Conservation (phyloP, 2,888 invertebrate genomes). For the Boloria euphrosyne region DNA sequence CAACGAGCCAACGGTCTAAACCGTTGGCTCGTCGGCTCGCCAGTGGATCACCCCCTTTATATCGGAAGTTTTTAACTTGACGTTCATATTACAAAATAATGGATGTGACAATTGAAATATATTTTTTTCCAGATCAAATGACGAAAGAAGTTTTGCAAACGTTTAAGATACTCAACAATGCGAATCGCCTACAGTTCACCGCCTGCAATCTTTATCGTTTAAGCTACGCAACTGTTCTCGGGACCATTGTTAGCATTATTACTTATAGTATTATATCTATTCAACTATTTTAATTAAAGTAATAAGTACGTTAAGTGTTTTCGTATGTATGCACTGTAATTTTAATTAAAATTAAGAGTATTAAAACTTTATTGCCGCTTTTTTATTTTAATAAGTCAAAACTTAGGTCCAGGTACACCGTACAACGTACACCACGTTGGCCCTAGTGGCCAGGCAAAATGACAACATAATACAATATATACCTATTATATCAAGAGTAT, state of each 20-base stretch:
- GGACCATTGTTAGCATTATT: conserved; percentile 58
- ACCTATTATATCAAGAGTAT: too few relatives aligned
- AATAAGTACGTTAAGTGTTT: not conserved
- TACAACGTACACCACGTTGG: too few relatives aligned
- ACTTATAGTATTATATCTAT: conserved; percentile 66
- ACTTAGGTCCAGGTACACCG: too few relatives aligned
- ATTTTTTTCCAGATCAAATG: conserved; percentile 50
- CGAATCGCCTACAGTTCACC: conserved; percentile 55
- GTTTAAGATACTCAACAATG: conserved; percentile 56
- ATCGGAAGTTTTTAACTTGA: not conserved
- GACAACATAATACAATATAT: too few relatives aligned
- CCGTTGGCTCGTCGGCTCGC: too few relatives aligned
- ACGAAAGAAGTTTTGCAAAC: conserved; percentile 52
- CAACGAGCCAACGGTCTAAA: too few relatives aligned
- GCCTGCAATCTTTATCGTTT: conserved; percentile 57
- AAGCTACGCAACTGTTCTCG: conserved; percentile 56
- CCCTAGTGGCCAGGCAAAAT: too few relatives aligned
- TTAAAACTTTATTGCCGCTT: too few relatives aligned
- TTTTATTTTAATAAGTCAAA: too few relatives aligned
- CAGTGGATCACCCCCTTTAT: too few relatives aligned
- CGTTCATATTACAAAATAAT: too few relatives aligned
- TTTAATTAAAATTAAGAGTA: too few relatives aligned
- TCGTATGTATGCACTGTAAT: not conserved
- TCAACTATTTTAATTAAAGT: conserved; percentile 51
- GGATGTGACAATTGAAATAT: not conserved